Percentiles rank a stretch among this genome's conserved stretches.
phyloP scores from a whole-genome alignment of 2,113 vertebrate genomes.

The Oryzias curvinotus region DNA sequence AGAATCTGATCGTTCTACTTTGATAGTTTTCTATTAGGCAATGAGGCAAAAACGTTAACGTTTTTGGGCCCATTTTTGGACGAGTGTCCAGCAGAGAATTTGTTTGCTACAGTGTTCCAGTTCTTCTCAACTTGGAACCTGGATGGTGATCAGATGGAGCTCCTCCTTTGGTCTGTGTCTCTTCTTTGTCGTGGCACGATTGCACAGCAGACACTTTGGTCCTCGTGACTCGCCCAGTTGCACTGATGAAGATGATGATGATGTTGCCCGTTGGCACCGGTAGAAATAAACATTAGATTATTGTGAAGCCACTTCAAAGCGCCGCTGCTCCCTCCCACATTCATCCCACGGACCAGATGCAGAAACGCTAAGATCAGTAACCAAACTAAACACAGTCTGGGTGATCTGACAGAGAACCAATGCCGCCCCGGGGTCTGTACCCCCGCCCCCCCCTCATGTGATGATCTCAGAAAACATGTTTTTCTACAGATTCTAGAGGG shows the following conservation, averaged over 20 bases:
- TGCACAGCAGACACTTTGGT: conserved; percentile 45
- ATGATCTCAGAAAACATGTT: conserved; percentile 1
- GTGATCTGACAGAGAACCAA: conserved; percentile 29
- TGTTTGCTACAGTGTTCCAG: conserved; percentile 22
- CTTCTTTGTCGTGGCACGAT: conserved; percentile 28
- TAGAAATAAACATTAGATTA: conserved; percentile 36
- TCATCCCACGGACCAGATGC: conserved; percentile 36
- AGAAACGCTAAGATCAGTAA: conserved; percentile 19
- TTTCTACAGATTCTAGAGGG: too few relatives aligned
- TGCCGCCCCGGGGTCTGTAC: neutral
- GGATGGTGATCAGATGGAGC: conserved; percentile 61
- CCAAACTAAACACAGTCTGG: conserved; percentile 37
- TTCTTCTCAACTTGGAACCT: conserved; percentile 32
- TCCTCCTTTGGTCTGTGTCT: conserved; percentile 28
- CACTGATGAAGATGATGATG: conserved; percentile 30
- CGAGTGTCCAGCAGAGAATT: too few relatives aligned
- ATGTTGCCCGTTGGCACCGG: conserved; percentile 40
- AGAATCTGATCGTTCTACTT: too few relatives aligned
- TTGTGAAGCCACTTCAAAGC: conserved; percentile 56
- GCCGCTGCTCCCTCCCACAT: conserved; percentile 35
- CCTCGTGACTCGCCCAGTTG: conserved; percentile 41
- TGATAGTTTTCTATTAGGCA: too few relatives aligned
- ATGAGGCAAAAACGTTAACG: too few relatives aligned
- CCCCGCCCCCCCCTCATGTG: neutral
- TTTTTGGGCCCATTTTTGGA: too few relatives aligned